These are phyloP conservation scores for Sphecodes monilicornis DNA, from an alignment of 2,888 invertebrate genomes.

Conservation along the genomic window DNA sequence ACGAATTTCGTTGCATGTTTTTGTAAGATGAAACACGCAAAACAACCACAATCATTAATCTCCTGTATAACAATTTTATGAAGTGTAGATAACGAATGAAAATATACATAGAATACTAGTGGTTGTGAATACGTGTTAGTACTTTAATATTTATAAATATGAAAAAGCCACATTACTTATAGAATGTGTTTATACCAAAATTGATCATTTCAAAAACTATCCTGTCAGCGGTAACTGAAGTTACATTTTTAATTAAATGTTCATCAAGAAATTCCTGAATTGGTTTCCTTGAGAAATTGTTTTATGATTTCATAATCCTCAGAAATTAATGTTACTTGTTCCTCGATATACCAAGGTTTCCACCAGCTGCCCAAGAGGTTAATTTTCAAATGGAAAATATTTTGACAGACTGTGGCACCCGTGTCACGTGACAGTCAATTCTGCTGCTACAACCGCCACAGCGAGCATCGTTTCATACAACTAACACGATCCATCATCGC, in stretches of 20 bases:
- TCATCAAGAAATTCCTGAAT: neutral
- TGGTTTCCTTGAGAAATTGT: neutral
- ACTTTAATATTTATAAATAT: no score
- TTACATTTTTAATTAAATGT: neutral
- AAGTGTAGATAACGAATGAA: no score
- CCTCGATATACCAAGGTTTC: neutral
- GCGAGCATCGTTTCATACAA: neutral
- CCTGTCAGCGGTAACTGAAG: neutral
- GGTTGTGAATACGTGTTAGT: no score
- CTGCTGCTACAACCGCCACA: neutral
- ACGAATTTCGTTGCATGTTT: no score
- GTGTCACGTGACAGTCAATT: neutral
- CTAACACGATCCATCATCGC: conserved; percentile 27
- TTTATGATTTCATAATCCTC: neutral
- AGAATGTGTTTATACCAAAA: neutral
- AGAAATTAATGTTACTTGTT: neutral
- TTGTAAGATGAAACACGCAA: no score
- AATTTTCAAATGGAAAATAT: neutral
- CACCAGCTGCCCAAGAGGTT: neutral
- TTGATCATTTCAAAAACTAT: neutral
- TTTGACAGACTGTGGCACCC: neutral
- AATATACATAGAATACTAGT: no score
- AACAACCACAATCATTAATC: no score
- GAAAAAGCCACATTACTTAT: no score
- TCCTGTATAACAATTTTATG: no score